Evolutionary conservation across 1,140 invertebrate genomes (phyloP), one percentile per base, ranked within the genome.

Genomic region (Drosophila saltans): DNA sequence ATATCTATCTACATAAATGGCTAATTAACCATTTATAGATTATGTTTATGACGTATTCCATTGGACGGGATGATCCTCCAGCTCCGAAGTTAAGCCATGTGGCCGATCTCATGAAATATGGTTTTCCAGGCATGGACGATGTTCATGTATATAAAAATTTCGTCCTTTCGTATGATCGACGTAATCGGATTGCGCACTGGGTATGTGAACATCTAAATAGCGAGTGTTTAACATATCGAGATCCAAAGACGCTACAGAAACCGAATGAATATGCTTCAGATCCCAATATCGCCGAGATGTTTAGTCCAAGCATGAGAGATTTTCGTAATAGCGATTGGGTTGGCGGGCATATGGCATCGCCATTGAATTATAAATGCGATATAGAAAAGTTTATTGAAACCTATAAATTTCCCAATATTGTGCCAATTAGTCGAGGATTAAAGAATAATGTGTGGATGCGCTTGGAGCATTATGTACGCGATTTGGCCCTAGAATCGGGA

Each of bases 151-250:
- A 96, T 91, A 95, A 97, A 82, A 97, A 99, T 93, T 99, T 95
- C 93, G 96, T 99, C 43, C 89, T 99, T 9, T 98, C 98, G 0
- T 99, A 99, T 83, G 98, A 99, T 91, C 94, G 96, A 72, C 94
- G 97, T 70, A 98, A 96, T 72, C 93, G 97, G 70, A 96, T 97
- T 57, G 96, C 98, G 1, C 95, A 98, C 92, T 99, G 98, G 98
- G 98, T 99, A 1, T 98, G 99, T 92, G 98, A 99, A 93, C 98
- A 99, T 92, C 91, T 99, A 9, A 97, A 96, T 0, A n/a, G 39
- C 0, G 69, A 67, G 0, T 69, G 65, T 3, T 30, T 83, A 1
- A 93, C 93, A 74, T 60, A 81, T 82, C 30, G 94, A 97, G n/a
- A 95, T 97, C 81, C 93, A 96, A 68, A 93, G 94, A 8, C 96